Conservation (phyloP, 2,113 vertebrate genomes). For the Pitta sordida region DNA sequence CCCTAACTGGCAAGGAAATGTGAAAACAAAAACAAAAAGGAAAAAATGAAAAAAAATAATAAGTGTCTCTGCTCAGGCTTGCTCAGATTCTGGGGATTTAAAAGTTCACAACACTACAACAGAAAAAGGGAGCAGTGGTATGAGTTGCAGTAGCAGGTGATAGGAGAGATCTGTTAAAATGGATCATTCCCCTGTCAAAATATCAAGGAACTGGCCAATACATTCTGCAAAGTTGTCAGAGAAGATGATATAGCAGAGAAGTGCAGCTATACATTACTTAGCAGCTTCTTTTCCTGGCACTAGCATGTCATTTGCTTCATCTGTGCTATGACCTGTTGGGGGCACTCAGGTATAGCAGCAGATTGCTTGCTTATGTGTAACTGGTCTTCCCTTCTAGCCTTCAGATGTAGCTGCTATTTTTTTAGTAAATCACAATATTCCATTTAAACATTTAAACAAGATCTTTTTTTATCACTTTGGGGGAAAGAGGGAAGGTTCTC, state of each 20-base stretch:
- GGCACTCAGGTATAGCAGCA: slow-evolving; percentile 67
- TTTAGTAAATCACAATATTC: slow-evolving; percentile 1
- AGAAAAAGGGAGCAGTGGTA: not conserved
- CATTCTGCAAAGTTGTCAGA: not conserved
- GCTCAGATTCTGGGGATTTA: not conserved
- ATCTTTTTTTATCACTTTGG: not conserved
- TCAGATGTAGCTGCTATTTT: not conserved
- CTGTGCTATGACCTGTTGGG: slow-evolving; percentile 53
- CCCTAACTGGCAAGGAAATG: not conserved
- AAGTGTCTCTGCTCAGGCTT: not conserved
- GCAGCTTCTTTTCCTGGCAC: not conserved
- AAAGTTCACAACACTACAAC: not conserved
- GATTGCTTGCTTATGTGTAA: not conserved
- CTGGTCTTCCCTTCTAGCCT: not conserved
- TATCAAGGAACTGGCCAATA: not conserved
- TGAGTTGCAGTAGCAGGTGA: not conserved
- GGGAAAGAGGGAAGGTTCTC: slow-evolving; percentile 26
- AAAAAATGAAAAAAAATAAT: not conserved
- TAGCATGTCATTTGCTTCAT: not conserved
- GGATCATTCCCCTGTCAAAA: slow-evolving; percentile 14
- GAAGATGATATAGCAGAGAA: not conserved
- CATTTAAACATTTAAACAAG: not conserved
- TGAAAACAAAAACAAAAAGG: not conserved
- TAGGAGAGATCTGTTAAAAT: slow-evolving; percentile 13
- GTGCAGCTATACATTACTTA: not conserved